Evolutionary conservation across 2,113 vertebrate species (phyloP).

Genomic region (Albula goreensis): DNA sequence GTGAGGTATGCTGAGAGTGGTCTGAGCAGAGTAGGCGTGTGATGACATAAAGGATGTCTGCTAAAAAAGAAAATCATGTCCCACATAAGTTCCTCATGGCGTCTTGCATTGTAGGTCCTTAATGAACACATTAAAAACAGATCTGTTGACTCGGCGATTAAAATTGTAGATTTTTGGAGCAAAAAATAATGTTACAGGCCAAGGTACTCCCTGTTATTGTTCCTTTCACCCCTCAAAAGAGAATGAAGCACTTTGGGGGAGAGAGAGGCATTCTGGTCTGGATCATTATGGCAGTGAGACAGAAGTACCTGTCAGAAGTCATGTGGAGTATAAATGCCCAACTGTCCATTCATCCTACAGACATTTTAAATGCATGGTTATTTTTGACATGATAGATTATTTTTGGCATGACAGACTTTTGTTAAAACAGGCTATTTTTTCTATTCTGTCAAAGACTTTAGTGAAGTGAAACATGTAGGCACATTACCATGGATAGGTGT

Average conservation of each 20-base stretch:
- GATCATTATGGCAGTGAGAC: background rate
- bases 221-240: background rate
- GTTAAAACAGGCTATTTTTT: too few species aligned
- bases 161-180: background rate
- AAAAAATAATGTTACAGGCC: background rate
- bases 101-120: background rate
- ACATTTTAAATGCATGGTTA: background rate
- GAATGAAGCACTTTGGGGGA: background rate
- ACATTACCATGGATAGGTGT: too few species aligned
- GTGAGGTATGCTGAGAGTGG: background rate
- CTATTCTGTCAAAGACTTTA: too few species aligned
- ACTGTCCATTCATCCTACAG: background rate
- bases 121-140: slow-evolving; percentile 5
- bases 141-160: background rate
- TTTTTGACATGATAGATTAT: background rate
- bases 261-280: background rate
- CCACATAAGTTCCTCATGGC: background rate
- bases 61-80: background rate
- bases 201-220: slow-evolving; percentile 1
- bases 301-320: background rate
- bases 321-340: background rate
- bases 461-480: too few species aligned
- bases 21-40: too few species aligned
- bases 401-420: too few species aligned
- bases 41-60: background rate